Evolutionary conservation across 92 coral and sea anemone genomes (phyloP).

Genomic region (Zoanthus gigantus): DNA sequence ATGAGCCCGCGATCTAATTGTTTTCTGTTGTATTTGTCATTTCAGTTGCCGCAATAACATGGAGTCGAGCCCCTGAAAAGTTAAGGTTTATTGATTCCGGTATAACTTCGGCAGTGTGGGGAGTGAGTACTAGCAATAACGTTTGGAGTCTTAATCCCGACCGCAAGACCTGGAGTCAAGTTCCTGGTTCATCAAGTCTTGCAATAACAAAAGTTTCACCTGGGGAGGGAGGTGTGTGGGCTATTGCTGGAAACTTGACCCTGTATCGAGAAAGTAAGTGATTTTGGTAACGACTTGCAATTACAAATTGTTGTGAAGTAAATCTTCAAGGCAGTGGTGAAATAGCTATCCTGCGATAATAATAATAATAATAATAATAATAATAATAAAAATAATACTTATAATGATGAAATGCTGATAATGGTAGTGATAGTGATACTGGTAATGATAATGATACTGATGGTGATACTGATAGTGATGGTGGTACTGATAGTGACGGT

Average conservation of each 20-base stretch:
- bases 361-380: too few species aligned
- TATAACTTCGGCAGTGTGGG: slow-evolving; percentile 42
- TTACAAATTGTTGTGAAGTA: not conserved
- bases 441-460: too few species aligned
- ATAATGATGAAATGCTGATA: too few species aligned
- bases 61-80: slow-evolving; percentile 13
- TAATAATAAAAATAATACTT: too few species aligned
- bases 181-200: not conserved
- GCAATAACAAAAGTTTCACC: slow-evolving; percentile 19
- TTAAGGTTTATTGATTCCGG: slow-evolving; percentile 14
- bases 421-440: too few species aligned
- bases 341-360: too few species aligned
- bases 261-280: slow-evolving; percentile 35
- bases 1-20: too few species aligned
- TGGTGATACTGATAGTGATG: too few species aligned
- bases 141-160: slow-evolving; percentile 26
- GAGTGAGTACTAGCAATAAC: slow-evolving; percentile 16
- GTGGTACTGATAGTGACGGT: too few species aligned
- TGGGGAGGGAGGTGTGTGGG: slow-evolving; percentile 51
- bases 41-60: slow-evolving; percentile 1
- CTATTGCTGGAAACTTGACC: slow-evolving; percentile 4
- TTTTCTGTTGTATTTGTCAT: not conserved
- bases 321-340: not conserved
- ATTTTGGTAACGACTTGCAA: not conserved
- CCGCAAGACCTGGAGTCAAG: slow-evolving; percentile 22